Evolutionary conservation across 1,140 invertebrate species (phyloP), one percentile per base, ranked within the genome.

Genomic region (Camponotus pennsylvanicus): DNA sequence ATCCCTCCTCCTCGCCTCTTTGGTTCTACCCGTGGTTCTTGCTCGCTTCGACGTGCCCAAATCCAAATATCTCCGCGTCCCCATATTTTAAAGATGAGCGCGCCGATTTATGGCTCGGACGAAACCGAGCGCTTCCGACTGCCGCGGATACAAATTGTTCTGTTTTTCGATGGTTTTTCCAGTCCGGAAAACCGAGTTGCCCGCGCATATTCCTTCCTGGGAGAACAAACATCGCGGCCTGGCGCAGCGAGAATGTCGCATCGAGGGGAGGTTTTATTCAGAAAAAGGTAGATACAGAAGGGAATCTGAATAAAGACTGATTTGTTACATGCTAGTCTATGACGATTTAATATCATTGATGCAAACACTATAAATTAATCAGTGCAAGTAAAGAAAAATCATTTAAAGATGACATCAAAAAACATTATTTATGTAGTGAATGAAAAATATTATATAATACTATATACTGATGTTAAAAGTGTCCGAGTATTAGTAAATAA

Each of bases 21-120:
- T 52, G 73, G 63, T 66, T 67, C 80, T 67, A 75, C 11, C 49
- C 21, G 34, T 13, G 40, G 34, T 32, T 73, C 88, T 90, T 87
- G 86, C 86, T 34, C 86, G 59, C 67, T 89, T 88, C 80, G 76
- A 82, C 82, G 89, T 88, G 73, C 88, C 87, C 90, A 89, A 83
- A 87, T 92, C 91, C 90, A 93, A 94, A 94, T 93, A 94, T 94
- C 94, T 94, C 90, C 92, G 92, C 93, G 92, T 93, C 89, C 92
- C 91, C 89, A 94, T 94, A 93, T 93, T 93, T 93, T 93, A 93
- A 93, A 94, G 93, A 94, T 93, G 93, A 93, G 92, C 92, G 86
- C 59, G 88, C 89, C 89, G 92, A 94, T 93, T 93, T 94, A 93
- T 93, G 86, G 75, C 78, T 66, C 71, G 66, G 78, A 63, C 73